Percentiles rank a stretch among this genome's conserved stretches.
Evolutionary conservation across 2,797 vertebrate species (phyloP).

Genomic region (Gephyroberyx darwinii): DNA sequence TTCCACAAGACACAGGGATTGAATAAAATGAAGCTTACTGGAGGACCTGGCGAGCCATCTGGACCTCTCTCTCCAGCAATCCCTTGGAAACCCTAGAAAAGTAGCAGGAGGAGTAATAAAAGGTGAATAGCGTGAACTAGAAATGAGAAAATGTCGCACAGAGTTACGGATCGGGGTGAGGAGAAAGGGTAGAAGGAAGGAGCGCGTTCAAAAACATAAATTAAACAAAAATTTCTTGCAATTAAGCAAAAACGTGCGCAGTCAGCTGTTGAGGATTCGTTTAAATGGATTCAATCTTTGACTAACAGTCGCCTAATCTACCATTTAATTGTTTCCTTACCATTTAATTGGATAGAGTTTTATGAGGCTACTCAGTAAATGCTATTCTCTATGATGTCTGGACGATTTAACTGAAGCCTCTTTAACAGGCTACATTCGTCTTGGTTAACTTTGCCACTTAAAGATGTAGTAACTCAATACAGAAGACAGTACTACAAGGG

Average conservation of each 20-base stretch:
- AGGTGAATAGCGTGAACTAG: neutral
- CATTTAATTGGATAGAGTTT: conserved; percentile 22
- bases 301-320: conserved; percentile 40
- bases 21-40: conserved; percentile 71
- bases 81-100: conserved; percentile 83
- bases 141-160: neutral
- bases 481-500: neutral
- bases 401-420: neutral
- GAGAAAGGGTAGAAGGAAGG: neutral
- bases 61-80: conserved; percentile 78
- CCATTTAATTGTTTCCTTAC: conserved; percentile 44
- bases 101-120: conserved; percentile 5
- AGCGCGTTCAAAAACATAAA: conserved; percentile 13
- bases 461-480: neutral
- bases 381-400: neutral
- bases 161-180: neutral
- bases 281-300: conserved; percentile 33
- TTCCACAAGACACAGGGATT: conserved; percentile 12
- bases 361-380: conserved; percentile 14
- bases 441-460: neutral
- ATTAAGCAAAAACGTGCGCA: conserved; percentile 10
- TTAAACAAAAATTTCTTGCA: conserved; percentile 9
- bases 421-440: neutral
- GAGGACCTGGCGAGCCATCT: conserved; percentile 78
- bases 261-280: conserved; percentile 13